A percentile compares a stretch with the other conserved stretches of the same genome.
phyloP scores from a whole-genome alignment of 1,140 invertebrate species.

The Philotrypesis tridentata region DNA sequence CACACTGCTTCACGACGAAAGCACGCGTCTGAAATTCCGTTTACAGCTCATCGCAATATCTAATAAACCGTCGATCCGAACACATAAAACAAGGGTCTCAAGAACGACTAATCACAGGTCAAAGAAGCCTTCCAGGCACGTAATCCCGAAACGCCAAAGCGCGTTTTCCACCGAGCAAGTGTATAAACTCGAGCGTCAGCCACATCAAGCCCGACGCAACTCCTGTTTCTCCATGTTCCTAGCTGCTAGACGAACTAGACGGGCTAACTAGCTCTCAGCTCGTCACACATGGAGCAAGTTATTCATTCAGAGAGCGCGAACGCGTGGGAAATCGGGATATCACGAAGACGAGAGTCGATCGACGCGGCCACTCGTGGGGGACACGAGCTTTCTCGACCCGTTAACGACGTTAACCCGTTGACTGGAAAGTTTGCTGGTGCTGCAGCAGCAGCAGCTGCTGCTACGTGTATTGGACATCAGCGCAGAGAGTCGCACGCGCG shows the following conservation, averaged over 20 bases:
- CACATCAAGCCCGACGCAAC: background rate
- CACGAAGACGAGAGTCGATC: background rate
- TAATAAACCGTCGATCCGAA: too few relatives aligned
- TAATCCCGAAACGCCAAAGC: background rate
- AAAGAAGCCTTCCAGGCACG: too few relatives aligned
- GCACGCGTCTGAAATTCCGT: too few relatives aligned
- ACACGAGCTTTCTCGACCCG: background rate
- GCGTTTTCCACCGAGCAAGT: background rate
- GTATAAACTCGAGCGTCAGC: background rate
- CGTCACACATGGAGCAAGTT: background rate
- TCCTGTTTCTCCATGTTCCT: too few relatives aligned
- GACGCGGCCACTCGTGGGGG: too few relatives aligned
- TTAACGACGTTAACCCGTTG: background rate
- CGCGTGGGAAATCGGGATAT: background rate
- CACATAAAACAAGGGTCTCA: too few relatives aligned
- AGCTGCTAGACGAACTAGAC: background rate
- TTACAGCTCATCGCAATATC: too few relatives aligned
- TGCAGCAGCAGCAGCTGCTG: background rate
- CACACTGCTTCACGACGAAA: too few relatives aligned
- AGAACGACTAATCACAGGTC: too few relatives aligned
- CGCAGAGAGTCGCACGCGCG: too few relatives aligned
- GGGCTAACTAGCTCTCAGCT: background rate
- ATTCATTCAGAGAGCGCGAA: background rate
- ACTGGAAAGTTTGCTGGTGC: background rate
- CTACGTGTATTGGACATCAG: background rate